These are phyloP conservation scores for Petrocephalus sullivani DNA, from an alignment of 2,797 vertebrate genomes.

Conservation along the genomic window DNA sequence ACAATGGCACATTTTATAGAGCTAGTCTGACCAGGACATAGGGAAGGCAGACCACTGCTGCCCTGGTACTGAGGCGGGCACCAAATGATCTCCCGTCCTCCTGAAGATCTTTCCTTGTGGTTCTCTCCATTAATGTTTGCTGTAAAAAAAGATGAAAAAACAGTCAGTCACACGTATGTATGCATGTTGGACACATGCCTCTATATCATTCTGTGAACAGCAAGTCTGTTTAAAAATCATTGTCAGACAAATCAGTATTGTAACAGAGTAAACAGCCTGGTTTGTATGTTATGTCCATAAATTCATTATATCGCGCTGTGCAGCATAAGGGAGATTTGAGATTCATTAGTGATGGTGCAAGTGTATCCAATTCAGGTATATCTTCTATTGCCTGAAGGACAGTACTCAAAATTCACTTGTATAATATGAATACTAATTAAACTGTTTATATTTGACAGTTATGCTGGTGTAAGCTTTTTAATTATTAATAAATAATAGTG, in stretches of 20 bases:
- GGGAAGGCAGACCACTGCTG: slow-evolving; percentile 15
- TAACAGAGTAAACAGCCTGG: neutral
- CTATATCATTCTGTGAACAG: neutral
- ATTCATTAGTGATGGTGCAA: neutral
- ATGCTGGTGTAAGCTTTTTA: neutral
- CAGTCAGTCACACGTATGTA: neutral
- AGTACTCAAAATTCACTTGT: neutral
- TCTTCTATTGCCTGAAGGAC: neutral
- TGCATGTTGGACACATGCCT: neutral
- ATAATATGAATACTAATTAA: neutral
- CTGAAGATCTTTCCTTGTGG: slow-evolving; percentile 10
- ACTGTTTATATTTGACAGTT: neutral
- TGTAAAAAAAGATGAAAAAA: neutral
- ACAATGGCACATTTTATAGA: slow-evolving; percentile 18
- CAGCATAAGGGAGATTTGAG: neutral
- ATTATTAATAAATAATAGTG: neutral
- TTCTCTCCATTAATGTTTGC: slow-evolving; percentile 15
- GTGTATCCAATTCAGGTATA: neutral
- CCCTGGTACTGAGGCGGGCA: neutral
- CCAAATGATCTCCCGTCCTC: slow-evolving; percentile 3
- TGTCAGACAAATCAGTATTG: neutral
- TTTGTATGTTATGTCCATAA: neutral
- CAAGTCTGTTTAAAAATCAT: neutral
- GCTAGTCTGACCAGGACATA: slow-evolving; percentile 17
- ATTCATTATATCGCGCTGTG: neutral